These are phyloP conservation scores for Carcharodon carcharias DNA, from an alignment of 2,797 vertebrate species.

Conservation along the genomic window DNA sequence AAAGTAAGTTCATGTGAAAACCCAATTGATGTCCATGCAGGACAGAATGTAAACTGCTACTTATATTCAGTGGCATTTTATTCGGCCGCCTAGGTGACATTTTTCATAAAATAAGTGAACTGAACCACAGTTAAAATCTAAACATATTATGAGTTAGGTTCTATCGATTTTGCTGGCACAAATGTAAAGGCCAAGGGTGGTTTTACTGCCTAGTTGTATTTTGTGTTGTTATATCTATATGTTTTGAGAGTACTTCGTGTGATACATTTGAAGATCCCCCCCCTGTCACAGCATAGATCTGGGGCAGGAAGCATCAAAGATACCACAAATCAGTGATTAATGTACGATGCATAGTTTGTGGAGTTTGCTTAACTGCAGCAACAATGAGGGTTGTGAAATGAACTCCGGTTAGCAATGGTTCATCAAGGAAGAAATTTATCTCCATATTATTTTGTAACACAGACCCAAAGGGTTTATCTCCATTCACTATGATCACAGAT, in stretches of 20 bases:
- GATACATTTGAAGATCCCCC: neutral
- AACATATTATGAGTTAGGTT: neutral
- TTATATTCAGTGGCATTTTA: neutral
- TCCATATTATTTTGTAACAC: neutral
- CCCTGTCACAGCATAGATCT: neutral
- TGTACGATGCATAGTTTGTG: neutral
- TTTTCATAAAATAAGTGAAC: neutral
- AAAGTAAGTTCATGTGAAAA: constrained; percentile 45
- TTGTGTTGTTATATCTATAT: neutral
- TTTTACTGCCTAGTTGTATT: neutral
- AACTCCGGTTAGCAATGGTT: neutral
- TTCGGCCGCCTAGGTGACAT: neutral
- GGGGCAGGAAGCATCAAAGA: neutral
- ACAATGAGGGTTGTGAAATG: neutral
- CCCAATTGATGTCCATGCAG: constrained; percentile 37
- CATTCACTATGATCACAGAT: neutral
- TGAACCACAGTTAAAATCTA: neutral
- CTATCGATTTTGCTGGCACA: neutral
- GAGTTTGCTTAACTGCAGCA: neutral
- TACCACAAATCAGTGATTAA: neutral
- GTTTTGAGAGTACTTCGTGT: neutral
- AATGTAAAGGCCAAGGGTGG: too few species aligned
- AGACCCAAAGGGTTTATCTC: neutral
- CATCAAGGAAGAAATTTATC: neutral
- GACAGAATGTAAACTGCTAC: neutral